These are phyloP conservation scores for Porites cylindrica DNA, from an alignment of 92 coral and sea anemone species.

Conservation along the genomic window DNA sequence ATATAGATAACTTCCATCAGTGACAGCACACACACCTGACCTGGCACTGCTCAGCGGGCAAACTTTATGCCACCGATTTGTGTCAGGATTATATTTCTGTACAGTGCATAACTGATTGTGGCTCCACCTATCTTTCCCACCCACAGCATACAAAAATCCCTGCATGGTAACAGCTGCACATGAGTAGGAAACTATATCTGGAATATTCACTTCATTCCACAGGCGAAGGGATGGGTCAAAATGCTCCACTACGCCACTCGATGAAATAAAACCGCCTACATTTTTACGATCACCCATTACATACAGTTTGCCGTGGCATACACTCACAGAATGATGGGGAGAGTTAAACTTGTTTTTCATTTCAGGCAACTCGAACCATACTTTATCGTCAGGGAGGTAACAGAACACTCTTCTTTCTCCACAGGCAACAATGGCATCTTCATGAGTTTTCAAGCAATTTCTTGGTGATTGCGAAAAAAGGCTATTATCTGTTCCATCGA, in stretches of 20 bases:
- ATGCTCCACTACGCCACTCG: background rate
- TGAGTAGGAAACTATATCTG: background rate
- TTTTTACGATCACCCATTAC: background rate
- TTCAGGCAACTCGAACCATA: slow-evolving; percentile 11
- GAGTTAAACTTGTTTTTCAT: background rate
- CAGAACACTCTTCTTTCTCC: background rate
- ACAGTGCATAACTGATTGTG: background rate
- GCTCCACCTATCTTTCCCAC: background rate
- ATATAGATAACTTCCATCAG: slow-evolving; percentile 20
- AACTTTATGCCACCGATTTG: slow-evolving; percentile 2
- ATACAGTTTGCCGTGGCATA: background rate
- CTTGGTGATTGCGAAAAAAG: background rate
- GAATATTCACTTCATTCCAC: background rate
- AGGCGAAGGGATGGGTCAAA: background rate
- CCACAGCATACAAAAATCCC: slow-evolving; percentile 20
- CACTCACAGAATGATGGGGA: background rate
- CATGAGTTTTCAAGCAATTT: slow-evolving; percentile 12
- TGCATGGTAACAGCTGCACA: background rate
- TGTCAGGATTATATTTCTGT: slow-evolving; percentile 17
- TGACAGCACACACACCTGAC: slow-evolving; percentile 14
- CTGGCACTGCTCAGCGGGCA: background rate
- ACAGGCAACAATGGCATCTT: slow-evolving; percentile 14
- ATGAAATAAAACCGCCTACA: too few relatives aligned
- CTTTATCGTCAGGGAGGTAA: slow-evolving; percentile 13
- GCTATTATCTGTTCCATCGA: slow-evolving; percentile 8